A percentile compares a stretch with the other conserved stretches of the same genome.
Conservation (phyloP, 2,113 vertebrate genomes). For the Anguilla japonica region DNA sequence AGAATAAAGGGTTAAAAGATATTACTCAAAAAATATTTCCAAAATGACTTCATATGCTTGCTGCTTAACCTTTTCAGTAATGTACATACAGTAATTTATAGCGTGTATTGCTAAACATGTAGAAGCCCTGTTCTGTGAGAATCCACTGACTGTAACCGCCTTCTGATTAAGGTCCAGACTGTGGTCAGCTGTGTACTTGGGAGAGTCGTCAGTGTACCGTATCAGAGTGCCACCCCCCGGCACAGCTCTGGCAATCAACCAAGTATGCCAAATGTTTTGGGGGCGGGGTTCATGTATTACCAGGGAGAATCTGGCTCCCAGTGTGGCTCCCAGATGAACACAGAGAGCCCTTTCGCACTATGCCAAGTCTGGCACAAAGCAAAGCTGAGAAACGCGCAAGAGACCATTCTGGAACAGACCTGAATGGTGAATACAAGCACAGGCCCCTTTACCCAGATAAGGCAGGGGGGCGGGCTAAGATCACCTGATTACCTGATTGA, state of each 20-base stretch:
- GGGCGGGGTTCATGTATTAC: neutral
- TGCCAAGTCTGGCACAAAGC: conserved; percentile 46
- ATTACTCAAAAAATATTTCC: too few species aligned
- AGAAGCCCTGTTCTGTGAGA: too few species aligned
- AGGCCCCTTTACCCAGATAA: neutral
- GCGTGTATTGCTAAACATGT: too few species aligned
- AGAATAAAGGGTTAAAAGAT: too few species aligned
- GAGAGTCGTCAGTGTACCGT: neutral
- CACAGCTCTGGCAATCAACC: neutral
- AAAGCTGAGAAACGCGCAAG: neutral
- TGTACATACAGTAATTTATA: too few species aligned
- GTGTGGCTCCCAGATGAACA: neutral
- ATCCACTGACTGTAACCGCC: too few species aligned
- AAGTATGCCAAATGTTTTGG: neutral
- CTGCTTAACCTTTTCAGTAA: too few species aligned
- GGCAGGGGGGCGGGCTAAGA: neutral
- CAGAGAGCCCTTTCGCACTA: neutral
- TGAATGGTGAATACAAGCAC: conserved; percentile 24
- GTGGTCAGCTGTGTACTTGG: neutral
- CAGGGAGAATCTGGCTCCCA: neutral
- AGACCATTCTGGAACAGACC: neutral
- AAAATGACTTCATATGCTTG: too few species aligned
- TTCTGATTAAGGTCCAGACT: too few species aligned
- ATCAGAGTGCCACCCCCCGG: neutral
- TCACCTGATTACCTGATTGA: neutral